Evolutionary conservation across 2,888 invertebrate species (phyloP).

Genomic region (Pristionchus arcanus): DNA sequence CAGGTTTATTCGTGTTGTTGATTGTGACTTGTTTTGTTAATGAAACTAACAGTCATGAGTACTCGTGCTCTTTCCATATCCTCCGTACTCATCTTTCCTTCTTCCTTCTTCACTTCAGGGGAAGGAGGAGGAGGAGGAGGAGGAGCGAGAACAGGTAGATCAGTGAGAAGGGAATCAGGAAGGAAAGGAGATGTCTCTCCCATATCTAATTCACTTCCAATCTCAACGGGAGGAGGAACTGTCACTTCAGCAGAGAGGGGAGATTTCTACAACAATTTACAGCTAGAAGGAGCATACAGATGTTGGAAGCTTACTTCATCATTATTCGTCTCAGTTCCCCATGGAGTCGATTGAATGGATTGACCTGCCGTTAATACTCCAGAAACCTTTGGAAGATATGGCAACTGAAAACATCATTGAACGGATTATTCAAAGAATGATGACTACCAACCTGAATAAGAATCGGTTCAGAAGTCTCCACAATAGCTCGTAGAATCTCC

Average conservation of each 20-base stretch:
- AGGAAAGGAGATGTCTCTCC: conserved; percentile 30
- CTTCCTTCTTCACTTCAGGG: conserved; percentile 7
- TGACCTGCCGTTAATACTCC: conserved; percentile 1
- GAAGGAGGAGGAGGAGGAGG: background rate
- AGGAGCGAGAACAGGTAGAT: background rate
- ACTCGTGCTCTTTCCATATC: background rate
- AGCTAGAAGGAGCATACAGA: background rate
- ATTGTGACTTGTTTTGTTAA: too few species aligned
- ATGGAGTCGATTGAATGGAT: background rate
- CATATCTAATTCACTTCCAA: conserved; percentile 41
- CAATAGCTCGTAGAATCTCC: conserved; percentile 1
- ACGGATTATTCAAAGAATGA: background rate
- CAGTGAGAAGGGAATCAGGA: background rate
- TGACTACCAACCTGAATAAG: background rate
- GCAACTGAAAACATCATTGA: background rate
- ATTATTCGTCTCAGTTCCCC: background rate
- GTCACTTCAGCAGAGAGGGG: background rate
- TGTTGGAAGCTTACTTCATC: background rate
- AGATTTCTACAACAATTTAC: background rate
- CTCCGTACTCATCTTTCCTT: conserved; percentile 10
- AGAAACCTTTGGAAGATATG: background rate
- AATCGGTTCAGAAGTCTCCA: conserved; percentile 38
- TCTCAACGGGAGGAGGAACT: background rate
- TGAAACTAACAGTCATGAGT: background rate
- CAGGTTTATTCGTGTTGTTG: too few species aligned